Conservation (phyloP, 2,797 vertebrate genomes). For the Cetoscarus ocellatus region DNA sequence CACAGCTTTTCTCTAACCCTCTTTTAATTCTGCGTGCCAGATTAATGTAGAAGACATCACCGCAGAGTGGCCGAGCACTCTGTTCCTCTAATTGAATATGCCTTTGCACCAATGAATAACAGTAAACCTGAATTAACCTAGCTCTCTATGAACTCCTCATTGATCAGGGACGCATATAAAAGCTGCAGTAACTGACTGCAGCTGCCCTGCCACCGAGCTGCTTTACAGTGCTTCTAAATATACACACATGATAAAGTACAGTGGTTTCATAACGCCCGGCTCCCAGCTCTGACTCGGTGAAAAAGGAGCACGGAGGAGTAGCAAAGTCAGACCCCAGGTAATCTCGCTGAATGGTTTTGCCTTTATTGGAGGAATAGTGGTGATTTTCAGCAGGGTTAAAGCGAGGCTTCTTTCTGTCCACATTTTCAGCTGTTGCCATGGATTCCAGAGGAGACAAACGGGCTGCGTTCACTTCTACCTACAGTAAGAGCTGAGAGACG, state of each 20-base stretch:
- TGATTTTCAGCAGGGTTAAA: constrained; percentile 65
- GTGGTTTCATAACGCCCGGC: constrained; percentile 41
- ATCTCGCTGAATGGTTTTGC: constrained; percentile 54
- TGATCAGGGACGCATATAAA: constrained; percentile 42
- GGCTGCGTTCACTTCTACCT: constrained; percentile 46
- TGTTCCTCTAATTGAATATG: constrained; percentile 53
- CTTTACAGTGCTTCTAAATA: constrained; percentile 53
- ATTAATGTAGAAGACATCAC: constrained; percentile 45
- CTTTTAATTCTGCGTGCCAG: constrained; percentile 59
- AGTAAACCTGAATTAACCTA: constrained; percentile 66
- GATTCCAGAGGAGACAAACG: constrained; percentile 68
- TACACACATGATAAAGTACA: constrained; percentile 29
- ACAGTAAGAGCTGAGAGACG: constrained; percentile 43
- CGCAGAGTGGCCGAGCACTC: constrained; percentile 43
- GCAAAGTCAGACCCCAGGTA: constrained; percentile 43
- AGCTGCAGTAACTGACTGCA: constrained; percentile 17
- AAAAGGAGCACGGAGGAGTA: constrained; percentile 36
- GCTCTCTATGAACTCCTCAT: constrained; percentile 34
- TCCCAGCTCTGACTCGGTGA: constrained; percentile 32
- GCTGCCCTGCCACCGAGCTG: constrained; percentile 25
- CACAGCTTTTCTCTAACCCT: constrained; percentile 38
- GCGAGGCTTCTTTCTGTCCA: constrained; percentile 52
- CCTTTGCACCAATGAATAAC: constrained; percentile 51
- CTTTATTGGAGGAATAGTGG: constrained; percentile 50
- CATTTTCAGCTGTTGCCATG: constrained; percentile 71